Evolutionary conservation across 2,888 invertebrate genomes (phyloP).

Genomic region (Drosophila meridionalis): DNA sequence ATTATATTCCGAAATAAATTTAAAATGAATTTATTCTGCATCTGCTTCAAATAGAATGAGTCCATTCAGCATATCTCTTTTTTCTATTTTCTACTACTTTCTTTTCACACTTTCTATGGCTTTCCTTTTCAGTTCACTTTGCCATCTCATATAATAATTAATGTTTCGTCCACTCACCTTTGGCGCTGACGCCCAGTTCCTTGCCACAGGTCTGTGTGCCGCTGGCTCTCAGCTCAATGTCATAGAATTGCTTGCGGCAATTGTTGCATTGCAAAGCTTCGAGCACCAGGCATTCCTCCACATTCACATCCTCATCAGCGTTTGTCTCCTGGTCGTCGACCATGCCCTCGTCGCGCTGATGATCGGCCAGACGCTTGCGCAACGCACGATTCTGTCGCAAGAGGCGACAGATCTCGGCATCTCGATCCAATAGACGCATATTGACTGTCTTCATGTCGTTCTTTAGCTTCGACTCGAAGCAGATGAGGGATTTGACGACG

Average conservation of each 20-base stretch:
- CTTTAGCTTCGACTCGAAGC: slow-evolving; percentile 84
- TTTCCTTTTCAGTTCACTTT: neutral
- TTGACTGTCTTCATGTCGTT: slow-evolving; percentile 84
- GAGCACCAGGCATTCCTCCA: slow-evolving; percentile 77
- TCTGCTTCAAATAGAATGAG: neutral
- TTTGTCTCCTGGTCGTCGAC: slow-evolving; percentile 58
- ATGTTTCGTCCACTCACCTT: slow-evolving; percentile 63
- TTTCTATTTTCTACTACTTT: neutral
- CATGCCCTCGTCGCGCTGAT: slow-evolving; percentile 73
- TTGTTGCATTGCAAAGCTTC: slow-evolving; percentile 84
- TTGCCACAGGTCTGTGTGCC: slow-evolving; percentile 79
- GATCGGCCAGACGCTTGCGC: slow-evolving; percentile 73
- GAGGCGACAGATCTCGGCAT: slow-evolving; percentile 83
- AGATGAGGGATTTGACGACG: slow-evolving; percentile 84
- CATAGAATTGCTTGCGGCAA: slow-evolving; percentile 84
- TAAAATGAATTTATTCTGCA: too few species aligned
- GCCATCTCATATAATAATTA: neutral
- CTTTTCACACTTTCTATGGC: neutral
- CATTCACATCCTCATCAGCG: slow-evolving; percentile 50
- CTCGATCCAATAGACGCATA: slow-evolving; percentile 83
- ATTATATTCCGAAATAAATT: too few species aligned
- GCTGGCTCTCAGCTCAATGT: slow-evolving; percentile 81
- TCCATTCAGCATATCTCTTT: neutral
- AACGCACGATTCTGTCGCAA: slow-evolving; percentile 81
- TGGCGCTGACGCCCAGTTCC: slow-evolving; percentile 68